Base-by-base conservation (phyloP, 2,797 vertebrate species). In the Gallinago solitaria region DNA sequence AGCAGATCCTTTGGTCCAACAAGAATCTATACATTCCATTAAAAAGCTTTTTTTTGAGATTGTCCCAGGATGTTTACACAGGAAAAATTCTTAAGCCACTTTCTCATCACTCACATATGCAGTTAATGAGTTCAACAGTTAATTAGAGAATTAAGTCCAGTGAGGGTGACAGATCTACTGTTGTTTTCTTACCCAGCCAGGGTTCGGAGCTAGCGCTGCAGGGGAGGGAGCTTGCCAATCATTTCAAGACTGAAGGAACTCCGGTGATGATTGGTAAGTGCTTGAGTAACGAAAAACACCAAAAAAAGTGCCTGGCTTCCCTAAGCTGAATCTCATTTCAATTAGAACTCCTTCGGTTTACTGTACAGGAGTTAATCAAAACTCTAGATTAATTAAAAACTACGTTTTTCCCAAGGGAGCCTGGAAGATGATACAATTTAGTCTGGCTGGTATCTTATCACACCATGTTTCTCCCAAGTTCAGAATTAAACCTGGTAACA, bases 241-340 rank as follows among this genome's bases (percentile, higher is more conserved):
- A 99, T 93, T 99, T 99, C 97, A 97, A 98, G 67, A 98, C 95
- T 37, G 99, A 99, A 95, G 99, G 99, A 90, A 99, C 99, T 30
- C 99, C 99, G 6, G 20, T 99, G 53, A 99, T 99, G 99, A 99
- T 99, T 17, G 99, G 99, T 99, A 97, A 98, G 98, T 82, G 81
- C 78, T 83, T 16, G 1, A 50, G 25, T 60, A 24, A 21, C 8
- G 2, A 68, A 80, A 41, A 79, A 74, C 25, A 37, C 37, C 30
- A 21, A 3, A 45, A 51, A 16, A 60, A 74, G 63, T 19, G 19
- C 2, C 0, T 48, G 59, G 20, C 19, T 30, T 89, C n/a, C 71
- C 50, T 56, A 1, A 48, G 63, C 47, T 61, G 15, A 84, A 76
- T 48, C 79, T 73, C 7, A 35, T 83, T 91, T 83, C 20, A 60